A percentile compares a stretch with the other conserved stretches of the same genome.
These are phyloP conservation scores for Salmo trutta DNA, from an alignment of 2,797 vertebrate genomes.

Conservation along the genomic window DNA sequence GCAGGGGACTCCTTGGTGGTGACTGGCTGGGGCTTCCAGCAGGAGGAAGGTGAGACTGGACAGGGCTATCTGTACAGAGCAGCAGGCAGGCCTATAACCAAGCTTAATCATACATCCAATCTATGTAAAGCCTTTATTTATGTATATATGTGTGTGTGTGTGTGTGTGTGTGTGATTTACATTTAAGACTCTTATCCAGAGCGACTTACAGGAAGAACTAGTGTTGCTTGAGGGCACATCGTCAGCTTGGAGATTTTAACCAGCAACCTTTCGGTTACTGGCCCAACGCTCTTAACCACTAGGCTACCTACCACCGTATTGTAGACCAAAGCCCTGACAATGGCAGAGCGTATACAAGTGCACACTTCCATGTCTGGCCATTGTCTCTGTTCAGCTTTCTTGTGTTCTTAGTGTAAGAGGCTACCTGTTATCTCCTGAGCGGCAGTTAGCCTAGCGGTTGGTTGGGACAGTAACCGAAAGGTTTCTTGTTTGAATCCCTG, in stretches of 20 bases:
- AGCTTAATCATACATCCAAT: background rate
- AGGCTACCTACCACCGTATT: too few species aligned
- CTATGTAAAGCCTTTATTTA: too few species aligned
- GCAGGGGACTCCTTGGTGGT: slow-evolving; percentile 65
- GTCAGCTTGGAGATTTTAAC: too few species aligned
- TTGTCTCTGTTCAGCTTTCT: background rate
- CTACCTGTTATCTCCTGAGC: background rate
- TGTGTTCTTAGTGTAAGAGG: background rate
- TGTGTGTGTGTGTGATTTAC: too few species aligned
- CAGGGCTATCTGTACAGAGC: background rate
- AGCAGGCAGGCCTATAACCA: background rate
- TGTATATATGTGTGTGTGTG: too few species aligned
- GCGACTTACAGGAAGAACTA: too few species aligned
- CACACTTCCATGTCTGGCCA: background rate
- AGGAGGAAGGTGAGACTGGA: slow-evolving; percentile 70
- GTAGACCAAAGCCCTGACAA: background rate
- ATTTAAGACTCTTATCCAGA: too few species aligned
- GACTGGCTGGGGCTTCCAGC: slow-evolving; percentile 85
- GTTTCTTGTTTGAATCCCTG: background rate
- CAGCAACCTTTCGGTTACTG: too few species aligned
- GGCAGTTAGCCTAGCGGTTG: too few species aligned
- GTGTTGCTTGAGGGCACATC: too few species aligned
- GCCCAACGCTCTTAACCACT: too few species aligned
- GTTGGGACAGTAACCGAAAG: too few species aligned
- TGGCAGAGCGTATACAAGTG: background rate